Base-by-base conservation (phyloP, 1,140 invertebrate genomes). In the Bathynomus jamesi region DNA sequence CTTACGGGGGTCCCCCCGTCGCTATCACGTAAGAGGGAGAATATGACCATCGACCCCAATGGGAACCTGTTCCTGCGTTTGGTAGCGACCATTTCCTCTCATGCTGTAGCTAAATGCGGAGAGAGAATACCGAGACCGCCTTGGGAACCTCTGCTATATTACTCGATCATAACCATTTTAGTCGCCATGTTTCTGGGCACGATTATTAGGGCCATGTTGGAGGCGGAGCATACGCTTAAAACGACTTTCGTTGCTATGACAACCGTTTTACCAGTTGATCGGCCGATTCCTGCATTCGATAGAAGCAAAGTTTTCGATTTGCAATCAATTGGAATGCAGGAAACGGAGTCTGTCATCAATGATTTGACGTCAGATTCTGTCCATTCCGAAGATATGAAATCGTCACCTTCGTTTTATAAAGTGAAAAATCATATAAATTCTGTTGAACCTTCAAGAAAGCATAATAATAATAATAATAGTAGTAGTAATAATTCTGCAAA, bases 141-240 rank as follows among this genome's bases (percentile, higher is more conserved):
- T 0, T 95, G 93, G 91, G 93, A 96, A 81, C 81, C 84, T 0
- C 82, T 86, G 30, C 80, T 96, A 13, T 90, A 93, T 77, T 90
- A 90, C 80, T 82, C 85, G 4, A 84, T 89, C 0, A 80, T 91
- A 0, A 82, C 83, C 60, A 80, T 90, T n/a, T 86, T 91, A 71
- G 78, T 86, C 5, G 82, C 87, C 71, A 82, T 92, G 70, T 82
- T 93, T 11, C 79, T 90, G 30, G 87, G 89, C 65, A 86, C 91
- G 13, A 78, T 91, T 2, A 83, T 88, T 0, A 85, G 88, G 40
- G 87, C 90, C 0, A 87, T 91, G 71, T 84, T 94, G 61, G 93
- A 86, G 80, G 89, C 89, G 2, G 89, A 92, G 78, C 84, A 88
- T 24, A 88, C 91, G 71, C 83, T 91, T 8, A 78, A 75, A 68